These are phyloP conservation scores for Artibeus lituratus DNA, from an alignment of 2,797 vertebrate species.

Conservation along the genomic window DNA sequence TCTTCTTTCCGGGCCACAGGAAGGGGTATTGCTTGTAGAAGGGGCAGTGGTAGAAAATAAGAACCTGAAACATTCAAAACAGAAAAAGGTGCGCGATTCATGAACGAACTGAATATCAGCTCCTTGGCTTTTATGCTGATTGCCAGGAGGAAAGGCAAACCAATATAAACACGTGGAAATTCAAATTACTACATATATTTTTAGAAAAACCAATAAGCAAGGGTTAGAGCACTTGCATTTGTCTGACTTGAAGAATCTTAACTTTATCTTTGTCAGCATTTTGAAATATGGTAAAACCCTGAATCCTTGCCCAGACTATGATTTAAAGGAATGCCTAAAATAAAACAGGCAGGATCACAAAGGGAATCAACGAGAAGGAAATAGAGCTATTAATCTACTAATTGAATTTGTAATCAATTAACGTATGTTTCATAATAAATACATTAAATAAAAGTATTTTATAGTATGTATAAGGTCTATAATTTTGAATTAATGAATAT, in stretches of 20 bases:
- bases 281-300: background rate
- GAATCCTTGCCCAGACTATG: background rate
- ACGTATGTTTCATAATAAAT: background rate
- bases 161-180: background rate
- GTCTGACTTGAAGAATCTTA: background rate
- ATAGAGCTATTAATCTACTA: background rate
- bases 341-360: background rate
- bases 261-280: background rate
- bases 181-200: background rate
- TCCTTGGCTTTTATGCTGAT: background rate
- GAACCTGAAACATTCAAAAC: constrained; percentile 84
- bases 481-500: background rate
- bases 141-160: background rate
- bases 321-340: constrained; percentile 7
- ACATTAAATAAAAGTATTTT: background rate
- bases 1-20: constrained; percentile 95
- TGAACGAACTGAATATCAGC: background rate
- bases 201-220: background rate
- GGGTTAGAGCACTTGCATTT: background rate
- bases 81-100: background rate
- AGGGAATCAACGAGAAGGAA: background rate
- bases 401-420: background rate
- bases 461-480: background rate
- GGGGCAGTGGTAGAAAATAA: constrained; percentile 95
- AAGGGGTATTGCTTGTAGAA: constrained; percentile 83